phyloP scores from a whole-genome alignment of 35 echinoderm and acorn worm genomes.

The Ptychodera flava region DNA sequence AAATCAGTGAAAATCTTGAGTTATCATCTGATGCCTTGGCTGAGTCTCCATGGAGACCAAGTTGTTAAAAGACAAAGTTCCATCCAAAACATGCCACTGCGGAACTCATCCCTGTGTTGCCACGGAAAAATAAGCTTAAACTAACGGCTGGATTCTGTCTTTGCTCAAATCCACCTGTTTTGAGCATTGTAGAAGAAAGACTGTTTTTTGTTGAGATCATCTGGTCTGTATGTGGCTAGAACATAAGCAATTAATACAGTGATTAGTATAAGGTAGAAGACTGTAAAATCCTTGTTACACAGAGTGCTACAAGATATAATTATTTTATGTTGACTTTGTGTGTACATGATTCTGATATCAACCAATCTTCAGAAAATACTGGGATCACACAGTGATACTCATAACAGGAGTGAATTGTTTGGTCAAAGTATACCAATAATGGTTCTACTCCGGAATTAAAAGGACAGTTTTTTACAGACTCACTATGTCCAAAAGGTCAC shows the following conservation, averaged over 20 bases:
- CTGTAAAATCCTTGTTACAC: background rate
- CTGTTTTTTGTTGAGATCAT: constrained; percentile 44
- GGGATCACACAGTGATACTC: background rate
- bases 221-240: constrained; percentile 89
- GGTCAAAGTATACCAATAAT: no score
- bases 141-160: no score
- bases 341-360: background rate
- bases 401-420: background rate
- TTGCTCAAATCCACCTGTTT: constrained; percentile 68
- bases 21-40: no score
- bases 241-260: constrained; percentile 10
- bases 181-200: constrained; percentile 98
- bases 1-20: no score
- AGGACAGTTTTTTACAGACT: no score
- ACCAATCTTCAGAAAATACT: background rate
- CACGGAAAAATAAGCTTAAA: no score
- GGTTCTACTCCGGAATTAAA: no score
- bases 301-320: background rate
- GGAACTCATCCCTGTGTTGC: no score
- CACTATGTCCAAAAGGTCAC: no score
- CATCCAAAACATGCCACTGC: no score
- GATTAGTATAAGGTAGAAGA: background rate
- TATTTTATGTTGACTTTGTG: background rate
- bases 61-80: no score
- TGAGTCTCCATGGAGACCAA: no score